Base-by-base conservation (phyloP, 2,113 vertebrate genomes). In the Scortum barcoo region DNA sequence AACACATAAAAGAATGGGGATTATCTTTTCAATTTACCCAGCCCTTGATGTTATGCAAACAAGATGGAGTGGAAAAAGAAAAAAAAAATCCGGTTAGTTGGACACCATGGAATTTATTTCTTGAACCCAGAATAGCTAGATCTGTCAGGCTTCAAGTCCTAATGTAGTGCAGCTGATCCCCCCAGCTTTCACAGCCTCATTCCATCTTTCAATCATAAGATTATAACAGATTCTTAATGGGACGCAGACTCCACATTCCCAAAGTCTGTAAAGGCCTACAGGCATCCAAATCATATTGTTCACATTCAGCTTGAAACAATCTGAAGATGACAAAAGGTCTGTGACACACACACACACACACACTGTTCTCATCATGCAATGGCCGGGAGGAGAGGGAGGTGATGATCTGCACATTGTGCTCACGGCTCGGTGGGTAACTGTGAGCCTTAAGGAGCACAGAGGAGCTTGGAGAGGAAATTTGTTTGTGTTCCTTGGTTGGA, bases 171-270 rank as follows among this genome's bases (percentile, higher is more conserved):
- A 94, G 93, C 83, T 92, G 91, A 93, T 89, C 77, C 70, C 70
- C 19, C 53, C 79, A 84, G 78, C 88, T 91, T 91, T 83, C 86
- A 88, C 88, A 79, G 86, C 91, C 75, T 87, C 76, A 53, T 84
- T 90, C 86, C 80, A 87, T 84, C 79, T 72, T 89, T 88, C 90
- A 80, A 86, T 94, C 87, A 92, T 81, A 81, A 65, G 85, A 89
- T 92, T 88, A 89, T 72, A 87, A 93, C 86, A 88, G 76, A 86
- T 66, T 89, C 86, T 80, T 94, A 95, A 95, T 95, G 73, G 72
- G 85, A 92, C 62, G 78, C 94, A 95, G 94, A 88, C 46, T 53
- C 50, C 30, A 84, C 82, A 80, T 89, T 90, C 73, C 74, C 72
- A 30, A 2, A 69, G 65, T 76, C 78, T 13, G 53, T 70, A 54